Percentiles rank a stretch among this genome's conserved stretches.
Conservation (phyloP, 1,140 invertebrate species). For the Drosophila arawakana region DNA sequence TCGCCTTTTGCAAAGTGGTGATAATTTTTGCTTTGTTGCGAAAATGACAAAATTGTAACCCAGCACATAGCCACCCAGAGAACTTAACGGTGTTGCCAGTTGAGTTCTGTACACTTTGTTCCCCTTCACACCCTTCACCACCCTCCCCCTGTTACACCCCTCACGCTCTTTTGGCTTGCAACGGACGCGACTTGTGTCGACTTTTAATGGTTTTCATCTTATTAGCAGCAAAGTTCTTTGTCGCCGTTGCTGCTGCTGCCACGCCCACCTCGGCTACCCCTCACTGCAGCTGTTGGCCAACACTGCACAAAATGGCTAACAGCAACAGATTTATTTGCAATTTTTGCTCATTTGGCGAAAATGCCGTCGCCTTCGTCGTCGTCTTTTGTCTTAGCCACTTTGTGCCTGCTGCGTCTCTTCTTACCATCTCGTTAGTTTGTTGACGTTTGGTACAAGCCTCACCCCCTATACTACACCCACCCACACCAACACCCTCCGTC, state of each 20-base stretch:
- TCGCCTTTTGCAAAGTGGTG: conserved; percentile 81
- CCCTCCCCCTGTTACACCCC: too few species aligned
- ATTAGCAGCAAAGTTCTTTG: conserved; percentile 83
- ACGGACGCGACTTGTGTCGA: conserved; percentile 76
- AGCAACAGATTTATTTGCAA: conserved; percentile 83
- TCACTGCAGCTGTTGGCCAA: conserved; percentile 19
- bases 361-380: conserved; percentile 25
- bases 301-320: conserved; percentile 65
- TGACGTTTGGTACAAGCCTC: conserved; percentile 34
- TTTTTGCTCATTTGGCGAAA: conserved; percentile 74
- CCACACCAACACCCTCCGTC: background rate
- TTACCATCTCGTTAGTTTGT: conserved; percentile 49
- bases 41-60: conserved; percentile 82
- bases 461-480: background rate
- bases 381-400: conserved; percentile 80
- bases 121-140: too few species aligned
- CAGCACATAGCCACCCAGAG: conserved; percentile 22
- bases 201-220: conserved; percentile 81
- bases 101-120: background rate
- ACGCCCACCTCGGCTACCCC: conserved; percentile 29
- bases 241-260: conserved; percentile 50
- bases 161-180: conserved; percentile 50
- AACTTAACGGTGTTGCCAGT: background rate
- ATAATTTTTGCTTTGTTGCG: conserved; percentile 82
- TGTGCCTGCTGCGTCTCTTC: conserved; percentile 22